These are phyloP conservation scores for Umimayanthus chanpuru DNA, from an alignment of 92 coral and sea anemone genomes.

Conservation along the genomic window DNA sequence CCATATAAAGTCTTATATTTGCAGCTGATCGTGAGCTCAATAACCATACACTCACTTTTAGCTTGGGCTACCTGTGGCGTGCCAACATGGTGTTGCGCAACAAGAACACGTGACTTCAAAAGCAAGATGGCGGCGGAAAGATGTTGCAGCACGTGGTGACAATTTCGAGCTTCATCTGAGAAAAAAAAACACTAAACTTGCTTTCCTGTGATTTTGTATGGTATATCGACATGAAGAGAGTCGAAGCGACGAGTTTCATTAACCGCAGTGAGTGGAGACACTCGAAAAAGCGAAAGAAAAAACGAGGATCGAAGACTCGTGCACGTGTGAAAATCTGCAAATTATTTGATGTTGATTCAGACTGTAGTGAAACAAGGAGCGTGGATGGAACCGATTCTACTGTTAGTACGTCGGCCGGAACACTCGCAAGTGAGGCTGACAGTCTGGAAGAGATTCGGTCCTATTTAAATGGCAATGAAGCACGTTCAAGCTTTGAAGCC, in stretches of 20 bases:
- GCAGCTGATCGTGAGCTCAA: too few relatives aligned
- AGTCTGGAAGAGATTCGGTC: not conserved
- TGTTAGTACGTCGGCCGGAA: not conserved
- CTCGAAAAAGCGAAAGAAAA: constrained; percentile 18
- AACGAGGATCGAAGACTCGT: constrained; percentile 1
- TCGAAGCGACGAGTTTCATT: not conserved
- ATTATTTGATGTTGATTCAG: not conserved
- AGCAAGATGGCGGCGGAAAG: constrained; percentile 16
- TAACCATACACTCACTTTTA: too few relatives aligned
- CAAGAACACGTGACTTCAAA: constrained; percentile 12
- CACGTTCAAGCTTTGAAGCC: not conserved
- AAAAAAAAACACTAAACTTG: not conserved
- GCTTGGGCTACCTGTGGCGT: too few relatives aligned
- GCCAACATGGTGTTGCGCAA: not conserved
- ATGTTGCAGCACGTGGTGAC: constrained; percentile 43
- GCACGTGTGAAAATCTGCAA: not conserved
- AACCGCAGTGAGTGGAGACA: not conserved
- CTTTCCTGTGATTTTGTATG: not conserved
- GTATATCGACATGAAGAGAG: constrained; percentile 17
- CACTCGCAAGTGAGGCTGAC: constrained; percentile 16
- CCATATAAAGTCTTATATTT: too few relatives aligned
- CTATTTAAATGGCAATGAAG: not conserved
- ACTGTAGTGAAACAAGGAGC: constrained; percentile 29
- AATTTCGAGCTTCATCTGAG: not conserved
- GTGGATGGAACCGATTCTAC: constrained; percentile 6